Evolutionary conservation across 2,797 vertebrate species (phyloP).

Genomic region (Bovichtus variegatus): DNA sequence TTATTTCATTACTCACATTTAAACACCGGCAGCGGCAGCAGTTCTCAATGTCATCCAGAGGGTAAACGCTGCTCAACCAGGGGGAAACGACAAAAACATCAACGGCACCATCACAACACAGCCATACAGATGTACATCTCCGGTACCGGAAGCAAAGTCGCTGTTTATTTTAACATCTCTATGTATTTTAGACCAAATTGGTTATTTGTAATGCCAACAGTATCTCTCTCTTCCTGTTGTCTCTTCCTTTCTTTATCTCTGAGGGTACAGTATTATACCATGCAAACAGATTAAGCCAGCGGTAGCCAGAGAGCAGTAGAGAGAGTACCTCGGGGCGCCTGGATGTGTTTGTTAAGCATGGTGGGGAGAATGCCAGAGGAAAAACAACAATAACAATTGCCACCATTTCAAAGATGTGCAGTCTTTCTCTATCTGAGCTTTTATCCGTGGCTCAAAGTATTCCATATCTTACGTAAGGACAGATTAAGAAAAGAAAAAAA

Average conservation of each 20-base stretch:
- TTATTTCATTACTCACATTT: conserved; percentile 77
- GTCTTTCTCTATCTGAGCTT: conserved; percentile 35
- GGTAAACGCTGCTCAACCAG: conserved; percentile 53
- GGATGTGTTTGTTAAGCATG: conserved; percentile 68
- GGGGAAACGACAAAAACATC: conserved; percentile 31
- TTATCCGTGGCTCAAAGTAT: conserved; percentile 57
- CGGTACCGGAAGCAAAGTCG: neutral
- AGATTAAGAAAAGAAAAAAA: conserved; percentile 48
- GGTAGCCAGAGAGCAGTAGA: conserved; percentile 36
- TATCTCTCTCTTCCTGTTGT: conserved; percentile 23
- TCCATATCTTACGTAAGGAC: conserved; percentile 59
- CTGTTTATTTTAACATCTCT: conserved; percentile 22
- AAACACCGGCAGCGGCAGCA: conserved; percentile 47
- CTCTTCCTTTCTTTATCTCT: conserved; percentile 32
- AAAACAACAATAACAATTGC: conserved; percentile 12
- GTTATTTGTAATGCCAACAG: conserved; percentile 30
- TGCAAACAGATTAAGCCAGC: conserved; percentile 46
- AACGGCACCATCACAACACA: neutral
- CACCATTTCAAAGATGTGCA: conserved; percentile 42
- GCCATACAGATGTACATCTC: conserved; percentile 1
- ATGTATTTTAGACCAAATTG: conserved; percentile 17
- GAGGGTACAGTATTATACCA: conserved; percentile 38
- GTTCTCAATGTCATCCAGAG: conserved; percentile 76
- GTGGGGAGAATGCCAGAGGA: conserved; percentile 28
- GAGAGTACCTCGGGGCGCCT: conserved; percentile 45